Percentiles rank a stretch among this genome's conserved stretches.
These are phyloP conservation scores for Ganaspis brasiliensis DNA, from an alignment of 2,888 invertebrate species.

Conservation along the genomic window DNA sequence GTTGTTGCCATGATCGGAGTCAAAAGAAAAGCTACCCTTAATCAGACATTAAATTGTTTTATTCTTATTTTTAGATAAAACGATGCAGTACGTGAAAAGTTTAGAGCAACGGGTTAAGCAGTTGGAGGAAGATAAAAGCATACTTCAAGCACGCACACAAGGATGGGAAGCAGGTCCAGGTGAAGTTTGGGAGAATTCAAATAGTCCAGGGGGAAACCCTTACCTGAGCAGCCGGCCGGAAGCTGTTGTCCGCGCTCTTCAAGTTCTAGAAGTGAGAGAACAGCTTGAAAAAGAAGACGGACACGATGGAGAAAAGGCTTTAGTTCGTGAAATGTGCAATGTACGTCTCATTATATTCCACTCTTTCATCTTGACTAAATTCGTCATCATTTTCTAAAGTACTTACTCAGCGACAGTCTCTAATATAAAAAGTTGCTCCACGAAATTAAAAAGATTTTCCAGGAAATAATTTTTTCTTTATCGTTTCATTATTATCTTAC, in stretches of 20 bases:
- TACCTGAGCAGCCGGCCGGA: conserved; percentile 89
- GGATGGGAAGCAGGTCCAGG: conserved; percentile 74
- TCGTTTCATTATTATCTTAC: too few species aligned
- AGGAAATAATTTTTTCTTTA: too few species aligned
- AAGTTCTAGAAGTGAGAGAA: conserved; percentile 95
- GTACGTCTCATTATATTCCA: conserved; percentile 80
- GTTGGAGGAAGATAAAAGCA: conserved; percentile 90
- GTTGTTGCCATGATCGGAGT: too few species aligned
- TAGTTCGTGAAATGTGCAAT: conserved; percentile 98
- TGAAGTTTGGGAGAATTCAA: conserved; percentile 72
- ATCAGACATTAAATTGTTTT: too few species aligned
- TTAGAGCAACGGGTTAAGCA: conserved; percentile 93
- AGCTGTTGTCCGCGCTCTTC: conserved; percentile 95
- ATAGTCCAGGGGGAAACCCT: conserved; percentile 71
- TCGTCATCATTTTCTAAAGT: neutral
- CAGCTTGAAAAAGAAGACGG: conserved; percentile 88
- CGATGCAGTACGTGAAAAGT: conserved; percentile 94
- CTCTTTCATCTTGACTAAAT: neutral
- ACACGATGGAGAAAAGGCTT: conserved; percentile 93
- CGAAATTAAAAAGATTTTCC: too few species aligned
- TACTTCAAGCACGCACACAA: conserved; percentile 82
- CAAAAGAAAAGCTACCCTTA: too few species aligned
- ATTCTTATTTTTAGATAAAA: too few species aligned
- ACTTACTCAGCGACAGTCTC: neutral
- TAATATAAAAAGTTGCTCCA: neutral